A percentile compares a stretch with the other conserved stretches of the same genome.
These are phyloP conservation scores for Hyalella azteca DNA, from an alignment of 2,888 invertebrate species.

Conservation along the genomic window DNA sequence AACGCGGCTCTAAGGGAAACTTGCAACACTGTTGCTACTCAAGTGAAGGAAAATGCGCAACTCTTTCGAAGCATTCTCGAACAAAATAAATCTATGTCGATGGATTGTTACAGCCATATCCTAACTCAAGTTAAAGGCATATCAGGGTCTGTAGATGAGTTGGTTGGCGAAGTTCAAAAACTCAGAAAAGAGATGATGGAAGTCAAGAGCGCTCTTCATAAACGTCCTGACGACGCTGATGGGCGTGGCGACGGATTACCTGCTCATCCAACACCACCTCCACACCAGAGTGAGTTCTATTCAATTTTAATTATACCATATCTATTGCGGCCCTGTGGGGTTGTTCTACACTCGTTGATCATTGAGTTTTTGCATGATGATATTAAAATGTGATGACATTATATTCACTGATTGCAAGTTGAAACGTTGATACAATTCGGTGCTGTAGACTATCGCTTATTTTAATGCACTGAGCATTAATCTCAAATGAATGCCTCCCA, in stretches of 20 bases:
- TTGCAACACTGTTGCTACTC: slow-evolving; percentile 50
- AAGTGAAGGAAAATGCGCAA: slow-evolving; percentile 49
- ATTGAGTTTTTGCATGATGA: too few relatives aligned
- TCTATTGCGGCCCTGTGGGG: too few relatives aligned
- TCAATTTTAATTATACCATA: too few relatives aligned
- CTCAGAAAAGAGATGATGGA: slow-evolving; percentile 1
- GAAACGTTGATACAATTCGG: neutral
- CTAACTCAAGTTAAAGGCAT: slow-evolving; percentile 46
- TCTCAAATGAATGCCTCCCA: neutral
- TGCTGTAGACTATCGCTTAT: neutral
- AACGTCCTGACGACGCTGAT: neutral
- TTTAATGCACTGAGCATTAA: neutral
- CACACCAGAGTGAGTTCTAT: slow-evolving; percentile 19
- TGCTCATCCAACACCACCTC: slow-evolving; percentile 15
- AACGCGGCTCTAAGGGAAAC: slow-evolving; percentile 53
- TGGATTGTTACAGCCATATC: slow-evolving; percentile 46
- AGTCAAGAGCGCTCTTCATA: neutral
- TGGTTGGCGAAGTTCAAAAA: slow-evolving; percentile 41
- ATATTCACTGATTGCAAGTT: neutral
- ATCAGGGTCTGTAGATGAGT: slow-evolving; percentile 32
- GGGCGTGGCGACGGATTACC: neutral
- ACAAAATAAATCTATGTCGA: slow-evolving; percentile 49
- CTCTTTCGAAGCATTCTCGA: slow-evolving; percentile 51
- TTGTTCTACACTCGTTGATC: too few relatives aligned
- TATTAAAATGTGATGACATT: too few relatives aligned